Conservation (phyloP, 1,140 invertebrate genomes). For the Eueides isabella region DNA sequence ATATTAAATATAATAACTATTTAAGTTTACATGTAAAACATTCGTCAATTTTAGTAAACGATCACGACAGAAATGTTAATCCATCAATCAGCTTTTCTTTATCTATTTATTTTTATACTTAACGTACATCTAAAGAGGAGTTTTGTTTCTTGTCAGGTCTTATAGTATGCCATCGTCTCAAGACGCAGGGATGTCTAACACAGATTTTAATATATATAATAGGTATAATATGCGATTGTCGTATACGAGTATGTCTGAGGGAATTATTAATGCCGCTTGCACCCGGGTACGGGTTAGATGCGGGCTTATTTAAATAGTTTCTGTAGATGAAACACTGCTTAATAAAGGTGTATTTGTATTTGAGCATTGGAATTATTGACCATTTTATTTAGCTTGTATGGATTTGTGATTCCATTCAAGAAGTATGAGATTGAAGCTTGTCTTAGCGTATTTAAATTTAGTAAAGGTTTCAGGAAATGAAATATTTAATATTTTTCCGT, state of each 20-base stretch:
- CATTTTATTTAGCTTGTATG: background rate
- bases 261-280: constrained; percentile 76
- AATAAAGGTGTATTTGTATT: constrained; percentile 1
- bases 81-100: background rate
- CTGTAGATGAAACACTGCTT: constrained; percentile 33
- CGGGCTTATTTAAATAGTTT: constrained; percentile 76
- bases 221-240: constrained; percentile 56
- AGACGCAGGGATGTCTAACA: constrained; percentile 74
- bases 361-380: background rate
- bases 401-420: background rate
- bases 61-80: background rate
- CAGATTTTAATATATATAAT: constrained; percentile 62
- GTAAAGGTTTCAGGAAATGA: no score
- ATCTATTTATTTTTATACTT: constrained; percentile 16
- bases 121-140: constrained; percentile 25
- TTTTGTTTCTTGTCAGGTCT: constrained; percentile 42
- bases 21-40: no score
- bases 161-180: constrained; percentile 54
- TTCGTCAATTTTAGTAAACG: background rate
- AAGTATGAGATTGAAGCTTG: background rate
- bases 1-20: no score
- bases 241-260: constrained; percentile 74
- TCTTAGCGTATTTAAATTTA: no score
- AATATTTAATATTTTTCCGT: no score
- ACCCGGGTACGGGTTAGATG: constrained; percentile 52